Conservation (phyloP, 1,140 invertebrate genomes). For the Drosophila mauritiana region DNA sequence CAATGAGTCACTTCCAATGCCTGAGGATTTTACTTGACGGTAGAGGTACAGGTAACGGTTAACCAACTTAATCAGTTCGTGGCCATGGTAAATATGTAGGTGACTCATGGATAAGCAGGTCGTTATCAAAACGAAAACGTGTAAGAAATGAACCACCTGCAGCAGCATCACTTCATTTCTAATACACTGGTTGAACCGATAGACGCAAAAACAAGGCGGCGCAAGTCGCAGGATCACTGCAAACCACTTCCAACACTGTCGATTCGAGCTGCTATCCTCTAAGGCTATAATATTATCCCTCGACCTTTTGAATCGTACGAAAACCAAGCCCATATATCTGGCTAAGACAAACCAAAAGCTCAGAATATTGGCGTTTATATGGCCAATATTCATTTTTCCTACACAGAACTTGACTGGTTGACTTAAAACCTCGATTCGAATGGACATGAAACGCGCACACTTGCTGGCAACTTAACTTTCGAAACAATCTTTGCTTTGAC, state of each 20-base stretch:
- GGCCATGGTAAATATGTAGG: slow-evolving; percentile 37
- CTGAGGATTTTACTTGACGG: slow-evolving; percentile 13
- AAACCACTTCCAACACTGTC: slow-evolving; percentile 1
- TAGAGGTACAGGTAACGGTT: slow-evolving; percentile 43
- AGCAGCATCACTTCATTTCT: too few species aligned
- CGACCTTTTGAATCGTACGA: neutral
- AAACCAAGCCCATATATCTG: slow-evolving; percentile 12
- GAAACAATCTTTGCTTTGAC: neutral
- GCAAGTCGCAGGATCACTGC: neutral
- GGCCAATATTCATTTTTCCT: neutral
- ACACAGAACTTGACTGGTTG: neutral
- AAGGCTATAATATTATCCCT: neutral
- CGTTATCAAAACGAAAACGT: neutral
- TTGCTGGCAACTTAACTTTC: neutral
- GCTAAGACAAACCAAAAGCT: neutral
- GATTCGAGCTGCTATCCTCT: neutral
- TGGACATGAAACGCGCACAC: neutral
- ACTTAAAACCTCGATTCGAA: neutral
- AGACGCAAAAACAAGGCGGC: neutral
- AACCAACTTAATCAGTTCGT: slow-evolving; percentile 31
- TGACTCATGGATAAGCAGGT: slow-evolving; percentile 19
- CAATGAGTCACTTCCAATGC: neutral
- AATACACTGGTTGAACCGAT: neutral
- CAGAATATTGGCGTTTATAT: neutral
- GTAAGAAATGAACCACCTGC: neutral